Percentiles rank a stretch among this genome's conserved stretches.
These are phyloP conservation scores for Morone chrysops DNA, from an alignment of 2,113 vertebrate species.

Conservation along the genomic window DNA sequence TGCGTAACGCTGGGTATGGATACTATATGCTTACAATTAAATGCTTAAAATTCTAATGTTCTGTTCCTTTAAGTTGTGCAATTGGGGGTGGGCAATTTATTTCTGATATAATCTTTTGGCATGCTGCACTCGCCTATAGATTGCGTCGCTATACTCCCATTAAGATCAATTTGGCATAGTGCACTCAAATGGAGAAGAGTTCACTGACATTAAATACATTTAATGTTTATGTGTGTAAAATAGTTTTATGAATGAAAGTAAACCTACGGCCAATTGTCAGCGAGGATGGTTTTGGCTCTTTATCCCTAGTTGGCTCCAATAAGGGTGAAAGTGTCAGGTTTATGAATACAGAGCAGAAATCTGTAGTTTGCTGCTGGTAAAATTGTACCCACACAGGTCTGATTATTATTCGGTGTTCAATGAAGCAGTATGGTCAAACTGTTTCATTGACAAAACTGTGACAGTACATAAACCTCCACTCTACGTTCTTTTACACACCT, in stretches of 20 bases:
- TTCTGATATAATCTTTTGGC: background rate
- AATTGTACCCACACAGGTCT: constrained; percentile 14
- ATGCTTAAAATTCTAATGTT: background rate
- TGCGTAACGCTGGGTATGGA: too few species aligned
- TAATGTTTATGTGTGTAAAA: background rate
- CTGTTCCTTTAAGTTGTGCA: background rate
- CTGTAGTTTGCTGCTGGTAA: constrained; percentile 14
- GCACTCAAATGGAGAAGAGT: background rate
- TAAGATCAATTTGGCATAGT: background rate
- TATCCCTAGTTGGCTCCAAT: background rate
- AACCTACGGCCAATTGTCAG: constrained; percentile 5
- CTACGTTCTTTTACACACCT: background rate
- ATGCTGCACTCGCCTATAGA: background rate
- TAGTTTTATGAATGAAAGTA: constrained; percentile 21
- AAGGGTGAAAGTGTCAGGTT: background rate
- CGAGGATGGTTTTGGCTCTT: constrained; percentile 3
- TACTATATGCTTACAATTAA: background rate
- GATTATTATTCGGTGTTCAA: background rate
- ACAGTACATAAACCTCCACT: background rate
- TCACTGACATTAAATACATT: background rate
- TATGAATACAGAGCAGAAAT: constrained; percentile 25
- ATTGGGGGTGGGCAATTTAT: background rate
- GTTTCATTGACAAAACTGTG: constrained; percentile 14
- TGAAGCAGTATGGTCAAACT: background rate
- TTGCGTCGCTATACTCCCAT: background rate